Base-by-base conservation (phyloP, 2,888 invertebrate species). In the Malachius bipustulatus region DNA sequence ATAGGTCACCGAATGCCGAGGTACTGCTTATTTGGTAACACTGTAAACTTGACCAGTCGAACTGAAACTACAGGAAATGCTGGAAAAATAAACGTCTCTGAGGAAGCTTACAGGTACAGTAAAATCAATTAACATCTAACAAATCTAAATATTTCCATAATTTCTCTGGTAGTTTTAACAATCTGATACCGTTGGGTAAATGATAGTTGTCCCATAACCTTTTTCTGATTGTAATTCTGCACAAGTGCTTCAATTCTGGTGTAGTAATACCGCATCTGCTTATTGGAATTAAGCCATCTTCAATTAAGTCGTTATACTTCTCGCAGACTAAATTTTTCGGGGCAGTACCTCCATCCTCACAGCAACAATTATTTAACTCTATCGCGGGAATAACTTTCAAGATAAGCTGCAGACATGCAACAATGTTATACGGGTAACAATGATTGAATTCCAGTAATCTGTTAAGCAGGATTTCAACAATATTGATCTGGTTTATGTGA, bases 1-100 rank as follows among this genome's bases (percentile, higher is more conserved):
- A 91, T 91, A 44, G 91, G 91, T 2, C 88, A 90, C 62, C 76
- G 90, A 42, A 90, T 91, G 84, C 91, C 91, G 0, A 75, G 91
- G 15, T 91, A 89, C 61, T 88, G 88, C 51, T 74, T 93, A 16
- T 93, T 91, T 54, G 91, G 91, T 4, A 91, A 93, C 64, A 91
- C 91, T 0, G 91, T 93, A 9, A 93, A 93, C 65, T 62, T 91
- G 41, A 91, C 91, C 35, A 90, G 89, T 60, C 75, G 91, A 40
- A 90, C 90, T 2, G 91, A 93, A 64, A 91, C 91, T 12, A 91
- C 91, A 0, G 91, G 91, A 0, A 75, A 78, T 32, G 80, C 82
- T 9, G 91, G 90, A 13, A 77, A 75, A 50, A 90, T 91, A 49
- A 91, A 91, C 59, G 87, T 91, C 42, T 90, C 90, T 30, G 87